Percentiles rank a stretch among this genome's conserved stretches.
Conservation (phyloP, 2,113 vertebrate genomes). For the Ramphastos sulfuratus region DNA sequence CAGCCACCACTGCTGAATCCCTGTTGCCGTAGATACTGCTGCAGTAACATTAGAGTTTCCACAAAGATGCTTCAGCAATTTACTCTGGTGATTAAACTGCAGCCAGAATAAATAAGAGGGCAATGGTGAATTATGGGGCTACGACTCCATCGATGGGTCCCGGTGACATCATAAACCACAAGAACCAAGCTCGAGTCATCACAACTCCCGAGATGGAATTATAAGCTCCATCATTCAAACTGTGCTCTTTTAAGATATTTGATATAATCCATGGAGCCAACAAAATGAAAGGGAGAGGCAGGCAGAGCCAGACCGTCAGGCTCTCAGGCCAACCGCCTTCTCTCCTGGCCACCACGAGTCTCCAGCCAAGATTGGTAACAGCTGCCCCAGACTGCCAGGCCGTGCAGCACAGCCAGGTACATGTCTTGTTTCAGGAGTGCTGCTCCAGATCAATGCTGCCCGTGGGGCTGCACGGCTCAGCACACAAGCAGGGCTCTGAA, state of each 20-base stretch:
- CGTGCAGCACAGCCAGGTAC: not conserved
- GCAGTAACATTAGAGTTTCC: slow-evolving; percentile 51
- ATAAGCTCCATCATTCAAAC: slow-evolving; percentile 31
- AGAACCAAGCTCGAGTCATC: slow-evolving; percentile 54
- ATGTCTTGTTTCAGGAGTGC: not conserved
- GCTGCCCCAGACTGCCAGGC: slow-evolving; percentile 19
- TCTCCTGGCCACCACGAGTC: not conserved
- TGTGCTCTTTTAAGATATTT: slow-evolving; percentile 38
- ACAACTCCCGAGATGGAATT: slow-evolving; percentile 48
- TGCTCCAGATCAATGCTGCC: not conserved
- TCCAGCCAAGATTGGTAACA: not conserved
- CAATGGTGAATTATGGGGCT: slow-evolving; percentile 56
- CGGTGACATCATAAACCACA: slow-evolving; percentile 66
- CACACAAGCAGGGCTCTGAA: not conserved
- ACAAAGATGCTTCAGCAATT: slow-evolving; percentile 66
- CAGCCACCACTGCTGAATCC: not conserved
- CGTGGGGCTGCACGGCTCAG: rapidly evolving
- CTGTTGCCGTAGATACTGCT: slow-evolving; percentile 4
- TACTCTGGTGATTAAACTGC: slow-evolving; percentile 63
- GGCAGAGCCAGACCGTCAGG: slow-evolving; percentile 2
- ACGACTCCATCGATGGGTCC: slow-evolving; percentile 48
- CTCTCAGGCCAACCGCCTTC: slow-evolving; percentile 3
- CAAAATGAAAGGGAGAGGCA: not conserved
- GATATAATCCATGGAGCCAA: slow-evolving; percentile 12
- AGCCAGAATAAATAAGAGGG: slow-evolving; percentile 68